Conservation (phyloP, 2,888 invertebrate genomes). For the Tachina fera region DNA sequence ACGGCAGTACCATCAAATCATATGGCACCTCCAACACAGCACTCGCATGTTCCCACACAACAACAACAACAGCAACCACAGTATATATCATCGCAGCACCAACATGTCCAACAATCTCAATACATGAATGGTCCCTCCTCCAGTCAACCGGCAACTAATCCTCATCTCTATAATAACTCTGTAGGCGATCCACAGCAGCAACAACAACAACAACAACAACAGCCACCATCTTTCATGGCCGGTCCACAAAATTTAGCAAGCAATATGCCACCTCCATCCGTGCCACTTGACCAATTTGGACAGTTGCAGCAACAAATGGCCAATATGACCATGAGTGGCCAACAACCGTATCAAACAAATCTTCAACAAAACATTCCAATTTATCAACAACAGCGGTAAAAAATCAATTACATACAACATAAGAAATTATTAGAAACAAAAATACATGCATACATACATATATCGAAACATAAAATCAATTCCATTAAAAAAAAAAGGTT, state of each 20-base stretch:
- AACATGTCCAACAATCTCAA: slow-evolving; percentile 67
- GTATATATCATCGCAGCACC: slow-evolving; percentile 73
- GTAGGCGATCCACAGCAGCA: slow-evolving; percentile 32
- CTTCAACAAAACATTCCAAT: slow-evolving; percentile 82
- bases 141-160: slow-evolving; percentile 50
- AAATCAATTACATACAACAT: slow-evolving; percentile 51
- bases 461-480: slow-evolving; percentile 33
- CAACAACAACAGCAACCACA: slow-evolving; percentile 68
- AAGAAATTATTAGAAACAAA: background rate
- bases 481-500: slow-evolving; percentile 20
- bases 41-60: slow-evolving; percentile 58
- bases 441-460: slow-evolving; percentile 4
- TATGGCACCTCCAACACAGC: slow-evolving; percentile 50
- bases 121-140: slow-evolving; percentile 55
- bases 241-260: slow-evolving; percentile 29
- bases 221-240: slow-evolving; percentile 46
- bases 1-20: slow-evolving; percentile 66
- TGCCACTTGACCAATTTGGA: slow-evolving; percentile 74
- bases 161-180: slow-evolving; percentile 54
- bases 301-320: slow-evolving; percentile 80
- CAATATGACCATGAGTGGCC: slow-evolving; percentile 75
- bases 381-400: slow-evolving; percentile 83
- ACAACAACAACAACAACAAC: slow-evolving; percentile 47
- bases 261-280: slow-evolving; percentile 36
- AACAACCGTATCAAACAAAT: slow-evolving; percentile 77